These are phyloP conservation scores for Wiebesia pumilae DNA, from an alignment of 1,140 invertebrate species.

Conservation along the genomic window DNA sequence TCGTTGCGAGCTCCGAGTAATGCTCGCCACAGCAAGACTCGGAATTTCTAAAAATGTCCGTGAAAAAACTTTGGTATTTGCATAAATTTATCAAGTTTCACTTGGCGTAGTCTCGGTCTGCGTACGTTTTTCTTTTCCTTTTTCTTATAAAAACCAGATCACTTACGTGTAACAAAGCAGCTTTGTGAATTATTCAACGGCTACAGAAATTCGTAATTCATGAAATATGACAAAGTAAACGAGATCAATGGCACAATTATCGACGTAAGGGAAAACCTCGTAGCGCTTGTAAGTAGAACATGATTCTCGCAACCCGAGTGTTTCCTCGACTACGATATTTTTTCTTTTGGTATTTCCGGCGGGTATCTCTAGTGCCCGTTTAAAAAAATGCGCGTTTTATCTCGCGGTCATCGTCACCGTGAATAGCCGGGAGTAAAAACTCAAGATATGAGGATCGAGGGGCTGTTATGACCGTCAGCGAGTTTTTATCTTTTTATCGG, in stretches of 20 bases:
- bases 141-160: neutral
- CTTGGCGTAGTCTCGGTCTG: neutral
- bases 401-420: neutral
- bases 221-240: constrained; percentile 10
- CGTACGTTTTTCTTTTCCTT: too few species aligned
- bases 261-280: constrained; percentile 18
- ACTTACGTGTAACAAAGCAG: neutral
- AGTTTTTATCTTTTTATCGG: constrained; percentile 46
- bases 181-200: constrained; percentile 13
- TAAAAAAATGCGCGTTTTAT: neutral
- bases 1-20: neutral
- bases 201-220: constrained; percentile 19
- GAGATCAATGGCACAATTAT: constrained; percentile 31
- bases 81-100: constrained; percentile 1
- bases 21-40: neutral
- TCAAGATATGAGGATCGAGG: neutral
- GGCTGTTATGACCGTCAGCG: neutral
- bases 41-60: neutral
- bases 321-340: neutral
- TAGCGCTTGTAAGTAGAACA: constrained; percentile 32
- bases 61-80: neutral
- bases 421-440: neutral
- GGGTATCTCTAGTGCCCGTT: neutral
- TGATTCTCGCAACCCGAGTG: constrained; percentile 4
- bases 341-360: constrained; percentile 30